These are phyloP conservation scores for Triplophysa siluroides DNA, from an alignment of 2,113 vertebrate genomes.

Conservation along the genomic window DNA sequence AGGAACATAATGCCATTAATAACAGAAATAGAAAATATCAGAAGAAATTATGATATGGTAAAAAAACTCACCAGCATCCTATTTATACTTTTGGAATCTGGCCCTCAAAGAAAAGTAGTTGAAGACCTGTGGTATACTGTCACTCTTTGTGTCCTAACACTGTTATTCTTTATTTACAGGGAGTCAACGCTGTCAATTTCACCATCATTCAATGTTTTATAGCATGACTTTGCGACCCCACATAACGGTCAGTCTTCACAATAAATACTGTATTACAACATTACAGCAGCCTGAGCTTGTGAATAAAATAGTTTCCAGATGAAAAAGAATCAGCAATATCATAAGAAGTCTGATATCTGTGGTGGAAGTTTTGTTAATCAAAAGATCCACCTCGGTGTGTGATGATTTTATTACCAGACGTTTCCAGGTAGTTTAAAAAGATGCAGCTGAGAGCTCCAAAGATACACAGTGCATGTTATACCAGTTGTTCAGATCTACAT, in stretches of 20 bases:
- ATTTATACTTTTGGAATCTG: no score
- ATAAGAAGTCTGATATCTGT: constrained; percentile 1
- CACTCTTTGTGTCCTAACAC: neutral
- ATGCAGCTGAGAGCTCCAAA: neutral
- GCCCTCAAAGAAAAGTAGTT: no score
- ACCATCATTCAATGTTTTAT: constrained; percentile 7
- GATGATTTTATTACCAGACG: neutral
- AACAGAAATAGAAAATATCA: no score
- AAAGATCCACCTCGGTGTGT: neutral
- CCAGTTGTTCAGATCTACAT: neutral
- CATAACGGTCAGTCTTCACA: constrained; percentile 57
- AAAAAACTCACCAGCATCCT: no score
- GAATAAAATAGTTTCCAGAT: constrained; percentile 52
- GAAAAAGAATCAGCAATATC: constrained; percentile 65
- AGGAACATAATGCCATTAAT: no score
- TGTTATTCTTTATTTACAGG: constrained; percentile 23
- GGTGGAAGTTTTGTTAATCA: neutral
- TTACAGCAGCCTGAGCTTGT: constrained; percentile 42
- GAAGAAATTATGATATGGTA: no score
- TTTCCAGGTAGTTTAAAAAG: neutral
- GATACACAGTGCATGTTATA: neutral
- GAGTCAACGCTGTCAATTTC: neutral
- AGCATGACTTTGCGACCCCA: neutral
- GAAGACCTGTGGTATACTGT: neutral
- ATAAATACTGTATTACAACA: constrained; percentile 58